Base-by-base conservation (phyloP, 2,888 invertebrate species). In the Netelia melanura region DNA sequence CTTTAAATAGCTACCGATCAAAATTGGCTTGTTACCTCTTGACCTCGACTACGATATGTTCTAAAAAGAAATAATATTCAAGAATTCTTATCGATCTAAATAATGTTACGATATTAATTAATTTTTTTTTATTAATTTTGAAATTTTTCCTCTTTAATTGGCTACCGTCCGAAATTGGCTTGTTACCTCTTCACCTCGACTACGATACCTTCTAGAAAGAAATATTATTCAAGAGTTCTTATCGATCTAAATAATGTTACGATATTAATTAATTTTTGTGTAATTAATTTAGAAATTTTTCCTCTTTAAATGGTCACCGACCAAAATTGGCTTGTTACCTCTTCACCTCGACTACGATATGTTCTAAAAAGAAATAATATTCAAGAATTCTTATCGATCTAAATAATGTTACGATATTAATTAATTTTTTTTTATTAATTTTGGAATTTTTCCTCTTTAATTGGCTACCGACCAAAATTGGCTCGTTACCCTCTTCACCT, bases 391-490 rank as follows among this genome's bases (percentile, higher is more conserved):
- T 17, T 17, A 17, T 17, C 17, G 17, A 17, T 17, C 17, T 0
- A 17, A 0, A 17, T 17, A 17, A 17, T 17, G 17, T 17, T 17
- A 17, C 17, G 17, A 17, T 17, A 17, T 48, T 3, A 30, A 3
- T 30, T 30, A 3, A 6, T 48, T 48, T 48, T 2, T 48, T 6
- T 0, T 48, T 2, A 6, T 48, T 14, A 56, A 56, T 30, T 3
- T 3, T 17, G 38, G 5, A 64, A 17, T n/a, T 3, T 30, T 30
- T 3, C 3, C 3, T 30, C 10, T 48, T 48, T 76, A 56, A 75
- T 44, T 83, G 52, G 68, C 17, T 70, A 67, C 70, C 56, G 75
- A 70, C 70, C 68, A 70, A 83, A 83, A 80, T 79, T 74, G 43
- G 44, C 65, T 65, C 17, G 44, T 25, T 68, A 25, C 21, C n/a